phyloP scores from a whole-genome alignment of 2,888 invertebrate genomes.

The Ctenicera cuprea region DNA sequence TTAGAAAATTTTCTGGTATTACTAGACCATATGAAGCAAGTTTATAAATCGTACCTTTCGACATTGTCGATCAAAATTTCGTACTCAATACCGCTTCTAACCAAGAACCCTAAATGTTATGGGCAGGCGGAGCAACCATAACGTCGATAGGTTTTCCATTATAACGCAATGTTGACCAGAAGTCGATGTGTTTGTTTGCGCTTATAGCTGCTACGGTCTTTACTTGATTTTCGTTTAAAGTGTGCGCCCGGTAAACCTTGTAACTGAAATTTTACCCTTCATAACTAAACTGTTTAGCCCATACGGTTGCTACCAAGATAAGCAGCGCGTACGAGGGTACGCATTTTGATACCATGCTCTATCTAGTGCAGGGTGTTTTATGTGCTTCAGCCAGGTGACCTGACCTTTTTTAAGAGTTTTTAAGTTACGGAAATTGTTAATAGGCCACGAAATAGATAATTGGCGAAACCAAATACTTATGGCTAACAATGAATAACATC shows the following conservation, averaged over 20 bases:
- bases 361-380: background rate
- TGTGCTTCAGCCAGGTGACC: background rate
- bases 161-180: slow-evolving; percentile 67
- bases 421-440: too few relatives aligned
- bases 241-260: slow-evolving; percentile 70
- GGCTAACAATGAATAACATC: too few relatives aligned
- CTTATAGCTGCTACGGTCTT: slow-evolving; percentile 63
- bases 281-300: slow-evolving; percentile 40
- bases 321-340: slow-evolving; percentile 22
- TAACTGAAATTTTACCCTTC: slow-evolving; percentile 62
- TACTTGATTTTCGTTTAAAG: slow-evolving; percentile 65
- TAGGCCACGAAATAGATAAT: too few relatives aligned
- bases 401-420: too few relatives aligned
- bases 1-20: background rate
- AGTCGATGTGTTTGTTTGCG: slow-evolving; percentile 57
- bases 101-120: slow-evolving; percentile 68
- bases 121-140: slow-evolving; percentile 70
- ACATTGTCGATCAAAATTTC: slow-evolving; percentile 72
- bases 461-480: too few relatives aligned
- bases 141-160: slow-evolving; percentile 71
- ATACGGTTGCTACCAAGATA: slow-evolving; percentile 33
- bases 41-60: slow-evolving; percentile 72
- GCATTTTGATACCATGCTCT: background rate
- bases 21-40: too few relatives aligned
- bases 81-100: slow-evolving; percentile 68